These are phyloP conservation scores for Spatulosminthurus flaviceps DNA, from an alignment of 2,888 invertebrate species.

Conservation along the genomic window DNA sequence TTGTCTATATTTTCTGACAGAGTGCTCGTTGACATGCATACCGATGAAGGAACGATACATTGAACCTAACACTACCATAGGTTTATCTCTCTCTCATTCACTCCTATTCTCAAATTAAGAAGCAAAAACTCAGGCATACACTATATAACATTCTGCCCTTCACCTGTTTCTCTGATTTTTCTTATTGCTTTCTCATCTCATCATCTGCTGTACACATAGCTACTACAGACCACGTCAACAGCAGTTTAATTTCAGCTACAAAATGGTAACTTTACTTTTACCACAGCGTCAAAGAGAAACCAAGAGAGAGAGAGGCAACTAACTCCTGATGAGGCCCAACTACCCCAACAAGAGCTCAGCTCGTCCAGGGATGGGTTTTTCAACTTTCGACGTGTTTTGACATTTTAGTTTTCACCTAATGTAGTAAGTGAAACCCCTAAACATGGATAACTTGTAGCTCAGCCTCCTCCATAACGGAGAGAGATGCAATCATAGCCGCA, in stretches of 20 bases:
- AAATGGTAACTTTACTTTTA: neutral
- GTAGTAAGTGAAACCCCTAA: conserved; percentile 16
- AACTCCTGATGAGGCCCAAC: neutral
- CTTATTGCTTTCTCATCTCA: conserved; percentile 35
- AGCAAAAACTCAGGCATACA: neutral
- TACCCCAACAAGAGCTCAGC: conserved; percentile 8
- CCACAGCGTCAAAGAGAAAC: neutral
- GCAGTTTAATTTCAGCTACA: conserved; percentile 1
- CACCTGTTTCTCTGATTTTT: conserved; percentile 26
- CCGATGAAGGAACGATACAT: too few species aligned
- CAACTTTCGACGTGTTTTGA: conserved; percentile 49
- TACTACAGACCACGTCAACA: conserved; percentile 34
- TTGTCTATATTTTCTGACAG: conserved; percentile 26
- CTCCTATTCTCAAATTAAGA: neutral
- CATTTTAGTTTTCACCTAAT: conserved; percentile 42
- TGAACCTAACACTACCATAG: neutral
- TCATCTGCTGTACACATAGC: neutral
- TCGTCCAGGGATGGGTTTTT: conserved; percentile 9
- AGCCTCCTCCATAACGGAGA: conserved; percentile 13
- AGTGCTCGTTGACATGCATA: too few species aligned
- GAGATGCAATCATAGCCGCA: neutral
- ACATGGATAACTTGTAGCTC: neutral
- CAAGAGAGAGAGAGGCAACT: neutral
- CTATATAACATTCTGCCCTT: too few species aligned
- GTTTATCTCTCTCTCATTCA: conserved; percentile 4